Evolutionary conservation across 2,888 invertebrate genomes (phyloP), one percentile per base, ranked within the genome.

Genomic region (Drosophila paracracens): DNA sequence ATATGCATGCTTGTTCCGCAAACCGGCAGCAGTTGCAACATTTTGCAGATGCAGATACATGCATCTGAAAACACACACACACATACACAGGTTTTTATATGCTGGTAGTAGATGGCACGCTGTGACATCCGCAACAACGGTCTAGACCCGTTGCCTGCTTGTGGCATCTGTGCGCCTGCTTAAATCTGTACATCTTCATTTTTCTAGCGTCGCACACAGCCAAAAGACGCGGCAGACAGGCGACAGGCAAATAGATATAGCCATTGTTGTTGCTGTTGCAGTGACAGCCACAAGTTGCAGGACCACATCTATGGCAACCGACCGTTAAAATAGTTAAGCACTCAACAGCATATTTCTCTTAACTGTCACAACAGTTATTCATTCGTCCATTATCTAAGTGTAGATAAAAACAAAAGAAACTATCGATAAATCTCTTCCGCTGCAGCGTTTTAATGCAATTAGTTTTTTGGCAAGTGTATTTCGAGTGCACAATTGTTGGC

Each of bases 141-240:
- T 68, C 72, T 81, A 70, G 74, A 61, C 82, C 58, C 65, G 53
- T 40, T 57, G 72, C 76, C 48, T 65, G 64, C 77, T 79, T 51
- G 18, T 2, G 7, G 56, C 48, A 68, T 74, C 85, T 91, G 91
- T 31, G 81, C 89, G 88, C 91, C 91, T 91, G 84, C 71, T 91
- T 70, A 52, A 82, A 81, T 86, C 83, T 88, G 91, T 91, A 91
- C 91, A 91, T 91, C 91, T 91, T 91, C 90, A 91, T 90, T 91
- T 90, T 91, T 84, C 90, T 76, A 86, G 76, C 72, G 71, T 74
- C 65, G 60, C 57, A 58, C 66, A 65, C 57, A 50, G 43, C 57
- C 64, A 62, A 36, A 46, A 25, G 31, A 48, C 21, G 48, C 4
- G 25, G 46, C 27, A 38, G 31, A 13, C 57, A 33, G 31, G 36